Evolutionary conservation across 2,888 invertebrate genomes (phyloP), one percentile per base, ranked within the genome.

Genomic region (Ophraella communa): DNA sequence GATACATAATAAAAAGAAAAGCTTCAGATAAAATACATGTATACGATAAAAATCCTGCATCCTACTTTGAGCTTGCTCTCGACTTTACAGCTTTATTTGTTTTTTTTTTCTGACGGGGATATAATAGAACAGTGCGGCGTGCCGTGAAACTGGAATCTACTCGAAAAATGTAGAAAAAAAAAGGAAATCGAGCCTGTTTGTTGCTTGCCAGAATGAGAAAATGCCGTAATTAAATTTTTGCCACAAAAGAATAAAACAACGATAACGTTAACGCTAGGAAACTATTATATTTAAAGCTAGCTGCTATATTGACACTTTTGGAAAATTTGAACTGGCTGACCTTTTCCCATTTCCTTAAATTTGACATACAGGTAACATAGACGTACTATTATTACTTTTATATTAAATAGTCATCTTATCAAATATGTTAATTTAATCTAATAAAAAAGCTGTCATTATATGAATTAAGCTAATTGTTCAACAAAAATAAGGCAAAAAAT

Each of bases 1-100:
- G n/a, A 62, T 69, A 65, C 65, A 62, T 67, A 56, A 63, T 53
- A 58, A 63, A 62, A 62, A 62, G 47, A 57, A 62, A 61, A 54
- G 61, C 51, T 56, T 14, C 5, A 33, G 60, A 64, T 64, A 64
- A 54, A 64, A 54, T 56, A 56, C 56, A 35, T 54, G 64, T 64
- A 56, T 17, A 33, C 33, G 47, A 56, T 20, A 55, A 60, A 60
- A 59, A 57, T 55, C 33, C 52, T 14, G 51, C 33, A 52, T 60
- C 33, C 52, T 14, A 49, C 21, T 64, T 64, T 60, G 11, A 44
- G 59, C 54, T 49, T 30, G 10, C 54, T 39, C 39, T 55, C 57
- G 57, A 49, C 57, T 58, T 58, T 24, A 21, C n/a, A 49, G 49
- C 49, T 58, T 33, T 35, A 21, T 58, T 58, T 47, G 33, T 58